A percentile compares a stretch with the other conserved stretches of the same genome.
phyloP scores from a whole-genome alignment of 2,113 vertebrate genomes.

The Phocoena phocoena region DNA sequence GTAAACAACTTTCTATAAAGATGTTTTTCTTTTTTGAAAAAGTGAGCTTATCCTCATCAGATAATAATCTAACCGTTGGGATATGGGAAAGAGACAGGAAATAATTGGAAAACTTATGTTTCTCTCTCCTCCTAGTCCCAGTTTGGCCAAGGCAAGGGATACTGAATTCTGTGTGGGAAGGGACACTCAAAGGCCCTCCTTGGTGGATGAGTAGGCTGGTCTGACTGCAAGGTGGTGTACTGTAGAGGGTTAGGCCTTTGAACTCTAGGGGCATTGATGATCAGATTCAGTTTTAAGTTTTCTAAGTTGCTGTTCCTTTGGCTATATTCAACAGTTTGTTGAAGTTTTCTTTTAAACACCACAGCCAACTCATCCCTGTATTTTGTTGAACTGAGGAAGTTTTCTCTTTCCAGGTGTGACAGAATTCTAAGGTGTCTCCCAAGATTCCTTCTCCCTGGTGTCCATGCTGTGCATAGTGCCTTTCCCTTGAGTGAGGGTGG shows the following conservation, averaged over 20 bases:
- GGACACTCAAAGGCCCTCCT: background rate
- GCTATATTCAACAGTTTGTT: background rate
- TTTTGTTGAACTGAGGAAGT: background rate
- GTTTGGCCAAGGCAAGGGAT: background rate
- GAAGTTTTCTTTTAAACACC: background rate
- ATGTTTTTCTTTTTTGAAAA: background rate
- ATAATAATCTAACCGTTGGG: background rate
- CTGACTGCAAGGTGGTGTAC: background rate
- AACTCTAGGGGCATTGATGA: background rate
- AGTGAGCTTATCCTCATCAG: background rate
- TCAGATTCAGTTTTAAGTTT: background rate
- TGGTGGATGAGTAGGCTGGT: background rate
- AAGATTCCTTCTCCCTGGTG: background rate
- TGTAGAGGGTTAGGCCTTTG: background rate
- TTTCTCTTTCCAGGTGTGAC: background rate
- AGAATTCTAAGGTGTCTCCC: background rate
- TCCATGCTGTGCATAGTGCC: background rate
- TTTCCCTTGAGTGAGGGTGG: background rate
- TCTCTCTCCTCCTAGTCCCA: background rate
- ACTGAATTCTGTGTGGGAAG: background rate
- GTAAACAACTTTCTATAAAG: background rate
- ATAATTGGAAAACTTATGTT: background rate
- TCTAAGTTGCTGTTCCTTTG: background rate
- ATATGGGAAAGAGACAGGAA: background rate
- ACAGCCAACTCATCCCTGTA: background rate